Evolutionary conservation across 2,888 invertebrate genomes (phyloP), one percentile per base, ranked within the genome.

Genomic region (Scaeva pyrastri): DNA sequence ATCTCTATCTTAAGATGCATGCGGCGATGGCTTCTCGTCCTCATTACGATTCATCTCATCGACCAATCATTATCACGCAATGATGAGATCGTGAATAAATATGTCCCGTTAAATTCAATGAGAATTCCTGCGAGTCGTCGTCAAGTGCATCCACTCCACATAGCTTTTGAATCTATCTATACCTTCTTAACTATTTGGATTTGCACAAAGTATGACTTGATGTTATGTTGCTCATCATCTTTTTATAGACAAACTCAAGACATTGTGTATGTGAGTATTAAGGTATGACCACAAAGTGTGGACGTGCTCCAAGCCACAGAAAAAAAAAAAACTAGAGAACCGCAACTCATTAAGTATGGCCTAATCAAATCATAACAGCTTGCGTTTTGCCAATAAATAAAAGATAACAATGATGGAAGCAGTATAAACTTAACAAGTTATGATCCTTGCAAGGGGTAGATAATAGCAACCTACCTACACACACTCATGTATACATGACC

Each of bases 341-440:
- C 41, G 31, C 14, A 31, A 10, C 43, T 45, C 52, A 16, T 19
- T 55, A 23, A 23, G 45, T 45, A 66, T 21, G 48, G 66, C 66
- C 84, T 76, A 72, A 80, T 85, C 84, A 85, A 85, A 76, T 80
- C 75, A 75, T 80, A 80, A 80, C 75, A 80, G 79, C 71, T 76
- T 52, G 76, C 60, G 41, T 36, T 66, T 76, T 48, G 72, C 66
- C 43, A 85, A 80, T 85, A 85, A 85, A 85, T 80, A 60, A 80
- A 52, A 66, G 84, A 85, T 85, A 85, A 80, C 66, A 36, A 31
- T 52, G 72, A 72, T 41, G 72, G 39, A 56, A 55, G 58, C 16
- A 21, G 72, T 72, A 85, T 85, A 85, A 85, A 85, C 75, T 80
- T 52, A 21, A 50, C 43, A 72, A 72, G 39, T 85, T 80, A 85